These are phyloP conservation scores for Ctena decussata DNA, from an alignment of 2,888 invertebrate species.

Conservation along the genomic window DNA sequence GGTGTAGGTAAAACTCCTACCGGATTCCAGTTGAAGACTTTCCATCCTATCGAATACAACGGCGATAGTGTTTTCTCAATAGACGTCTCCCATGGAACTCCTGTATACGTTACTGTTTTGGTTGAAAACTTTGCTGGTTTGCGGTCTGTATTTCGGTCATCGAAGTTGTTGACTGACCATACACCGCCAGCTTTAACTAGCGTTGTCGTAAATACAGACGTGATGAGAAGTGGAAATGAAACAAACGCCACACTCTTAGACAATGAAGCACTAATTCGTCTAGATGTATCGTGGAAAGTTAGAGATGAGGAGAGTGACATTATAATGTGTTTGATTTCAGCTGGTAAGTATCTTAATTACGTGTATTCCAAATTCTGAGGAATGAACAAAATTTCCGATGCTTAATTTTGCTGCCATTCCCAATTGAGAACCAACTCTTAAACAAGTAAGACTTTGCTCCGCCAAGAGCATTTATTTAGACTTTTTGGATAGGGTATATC, in stretches of 20 bases:
- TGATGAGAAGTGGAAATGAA: too few relatives aligned
- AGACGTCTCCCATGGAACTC: constrained; percentile 44
- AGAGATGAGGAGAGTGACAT: constrained; percentile 41
- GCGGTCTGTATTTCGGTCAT: constrained; percentile 41
- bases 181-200: constrained; percentile 45
- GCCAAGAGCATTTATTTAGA: too few relatives aligned
- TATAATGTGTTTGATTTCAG: constrained; percentile 21
- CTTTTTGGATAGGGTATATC: too few relatives aligned
- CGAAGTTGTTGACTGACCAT: constrained; percentile 45
- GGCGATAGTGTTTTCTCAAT: constrained; percentile 37
- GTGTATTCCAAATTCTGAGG: too few relatives aligned
- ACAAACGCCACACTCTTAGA: not conserved
- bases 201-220: not conserved
- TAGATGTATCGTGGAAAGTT: constrained; percentile 27
- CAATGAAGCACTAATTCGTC: not conserved
- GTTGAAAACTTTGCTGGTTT: constrained; percentile 63
- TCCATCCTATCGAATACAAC: constrained; percentile 13
- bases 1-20: constrained; percentile 59
- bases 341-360: constrained; percentile 29
- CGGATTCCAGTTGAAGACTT: constrained; percentile 59
- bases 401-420: too few relatives aligned
- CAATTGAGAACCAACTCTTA: too few relatives aligned
- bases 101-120: constrained; percentile 49
- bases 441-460: too few relatives aligned
- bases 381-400: too few relatives aligned